Evolutionary conservation across 2,113 vertebrate genomes (phyloP).

Genomic region (Mohoua ochrocephala): DNA sequence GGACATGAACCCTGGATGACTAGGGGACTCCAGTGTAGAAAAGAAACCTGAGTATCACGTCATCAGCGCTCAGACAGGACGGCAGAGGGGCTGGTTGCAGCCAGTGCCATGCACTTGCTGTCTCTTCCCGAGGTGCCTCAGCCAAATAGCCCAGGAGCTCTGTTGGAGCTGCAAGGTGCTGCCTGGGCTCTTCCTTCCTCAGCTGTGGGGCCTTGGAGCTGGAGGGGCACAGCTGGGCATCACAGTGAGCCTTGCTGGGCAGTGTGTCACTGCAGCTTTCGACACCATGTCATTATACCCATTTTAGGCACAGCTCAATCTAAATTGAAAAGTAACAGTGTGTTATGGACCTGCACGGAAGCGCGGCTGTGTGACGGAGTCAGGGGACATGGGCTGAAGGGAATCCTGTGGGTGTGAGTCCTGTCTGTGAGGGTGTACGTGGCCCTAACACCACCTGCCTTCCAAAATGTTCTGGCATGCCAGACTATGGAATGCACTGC

Average conservation of each 20-base stretch:
- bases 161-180: not conserved
- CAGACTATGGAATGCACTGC: too few species aligned
- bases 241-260: not conserved
- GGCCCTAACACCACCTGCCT: too few species aligned
- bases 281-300: rapidly evolving
- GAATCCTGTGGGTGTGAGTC: rapidly evolving
- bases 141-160: not conserved
- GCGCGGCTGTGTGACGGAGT: rapidly evolving
- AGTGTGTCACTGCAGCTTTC: not conserved
- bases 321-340: rapidly evolving
- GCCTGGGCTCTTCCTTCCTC: not conserved
- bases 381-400: too few species aligned
- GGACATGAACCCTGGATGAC: not conserved
- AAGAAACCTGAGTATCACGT: rapidly evolving
- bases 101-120: not conserved
- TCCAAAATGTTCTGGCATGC: not conserved
- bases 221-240: too few species aligned
- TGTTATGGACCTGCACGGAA: too few species aligned
- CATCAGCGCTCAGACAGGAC: rapidly evolving
- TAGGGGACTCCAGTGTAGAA: too few species aligned
- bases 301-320: not conserved
- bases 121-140: not conserved
- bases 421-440: too few species aligned
- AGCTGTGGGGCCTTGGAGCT: too few species aligned
- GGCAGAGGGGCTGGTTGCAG: not conserved